A percentile compares a stretch with the other conserved stretches of the same genome.
Evolutionary conservation across 1,140 invertebrate species (phyloP).

Genomic region (Lepidurus couesii): DNA sequence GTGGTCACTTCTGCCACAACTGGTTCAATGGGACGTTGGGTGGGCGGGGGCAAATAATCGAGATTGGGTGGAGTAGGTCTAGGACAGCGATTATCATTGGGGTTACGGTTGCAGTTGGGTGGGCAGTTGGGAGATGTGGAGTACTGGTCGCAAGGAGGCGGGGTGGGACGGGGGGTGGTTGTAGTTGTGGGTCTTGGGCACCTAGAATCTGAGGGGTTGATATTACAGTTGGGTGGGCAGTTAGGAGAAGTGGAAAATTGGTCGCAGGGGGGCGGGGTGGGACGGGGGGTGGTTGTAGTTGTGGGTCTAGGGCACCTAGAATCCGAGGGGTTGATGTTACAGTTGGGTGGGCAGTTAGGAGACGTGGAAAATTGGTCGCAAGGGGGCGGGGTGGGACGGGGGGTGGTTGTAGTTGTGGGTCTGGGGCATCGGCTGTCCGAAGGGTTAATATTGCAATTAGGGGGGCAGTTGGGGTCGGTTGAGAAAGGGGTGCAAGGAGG

Average conservation of each 20-base stretch:
- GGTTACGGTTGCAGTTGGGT: background rate
- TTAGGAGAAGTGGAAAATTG: background rate
- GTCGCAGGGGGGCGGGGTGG: background rate
- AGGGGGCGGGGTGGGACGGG: background rate
- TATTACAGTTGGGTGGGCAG: background rate
- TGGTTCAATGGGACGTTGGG: background rate
- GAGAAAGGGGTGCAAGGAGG: background rate
- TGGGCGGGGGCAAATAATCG: constrained; percentile 16
- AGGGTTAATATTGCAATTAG: background rate
- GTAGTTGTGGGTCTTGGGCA: background rate
- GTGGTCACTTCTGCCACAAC: constrained; percentile 16
- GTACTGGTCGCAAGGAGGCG: background rate
- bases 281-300: background rate
- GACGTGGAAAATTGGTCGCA: background rate
- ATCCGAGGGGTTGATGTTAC: background rate
- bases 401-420: background rate
- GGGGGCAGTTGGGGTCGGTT: background rate
- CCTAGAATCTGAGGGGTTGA: background rate
- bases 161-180: background rate
- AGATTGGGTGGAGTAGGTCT: background rate
- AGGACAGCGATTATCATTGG: background rate
- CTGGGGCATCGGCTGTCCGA: background rate
- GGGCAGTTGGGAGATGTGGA: background rate
- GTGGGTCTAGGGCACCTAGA: background rate
- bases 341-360: background rate